Percentiles rank a stretch among this genome's conserved stretches.
phyloP scores from a whole-genome alignment of 2,797 vertebrate species.

The Liasis olivaceus region DNA sequence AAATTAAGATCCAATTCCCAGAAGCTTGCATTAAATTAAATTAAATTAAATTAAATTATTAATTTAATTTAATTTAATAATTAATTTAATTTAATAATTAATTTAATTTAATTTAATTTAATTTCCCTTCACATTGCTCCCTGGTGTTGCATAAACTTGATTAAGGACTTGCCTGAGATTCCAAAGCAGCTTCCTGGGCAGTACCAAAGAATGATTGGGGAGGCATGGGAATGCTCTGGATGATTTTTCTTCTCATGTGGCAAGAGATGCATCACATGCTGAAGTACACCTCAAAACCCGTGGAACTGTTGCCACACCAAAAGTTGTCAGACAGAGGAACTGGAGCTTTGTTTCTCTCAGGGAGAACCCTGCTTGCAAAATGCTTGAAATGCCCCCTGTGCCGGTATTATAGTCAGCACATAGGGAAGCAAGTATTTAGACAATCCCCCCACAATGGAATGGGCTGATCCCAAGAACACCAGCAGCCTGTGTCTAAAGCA shows the following conservation, averaged over 20 bases:
- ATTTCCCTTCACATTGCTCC: no score
- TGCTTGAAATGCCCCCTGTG: slow-evolving; percentile 30
- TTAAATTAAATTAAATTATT: background rate
- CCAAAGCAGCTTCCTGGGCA: fast-evolving
- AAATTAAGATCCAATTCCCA: background rate
- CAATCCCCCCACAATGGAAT: slow-evolving; percentile 31
- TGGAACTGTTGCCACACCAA: background rate
- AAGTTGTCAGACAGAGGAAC: background rate
- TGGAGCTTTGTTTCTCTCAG: background rate
- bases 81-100: background rate
- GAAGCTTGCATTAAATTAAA: background rate
- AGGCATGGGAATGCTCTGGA: background rate
- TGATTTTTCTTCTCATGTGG: background rate
- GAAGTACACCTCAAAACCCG: background rate
- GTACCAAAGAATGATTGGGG: background rate
- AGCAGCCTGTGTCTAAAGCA: slow-evolving; percentile 17
- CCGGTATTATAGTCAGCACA: slow-evolving; percentile 3
- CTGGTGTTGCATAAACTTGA: background rate
- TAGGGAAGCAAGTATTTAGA: slow-evolving; percentile 30
- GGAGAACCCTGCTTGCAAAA: slow-evolving; percentile 50
- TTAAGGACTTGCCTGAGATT: background rate
- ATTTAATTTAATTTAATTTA: background rate
- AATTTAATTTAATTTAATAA: background rate
- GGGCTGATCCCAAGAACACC: slow-evolving; percentile 26
- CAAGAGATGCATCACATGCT: background rate